phyloP scores from a whole-genome alignment of 2,797 vertebrate genomes.

The Syngnathus rostellatus region DNA sequence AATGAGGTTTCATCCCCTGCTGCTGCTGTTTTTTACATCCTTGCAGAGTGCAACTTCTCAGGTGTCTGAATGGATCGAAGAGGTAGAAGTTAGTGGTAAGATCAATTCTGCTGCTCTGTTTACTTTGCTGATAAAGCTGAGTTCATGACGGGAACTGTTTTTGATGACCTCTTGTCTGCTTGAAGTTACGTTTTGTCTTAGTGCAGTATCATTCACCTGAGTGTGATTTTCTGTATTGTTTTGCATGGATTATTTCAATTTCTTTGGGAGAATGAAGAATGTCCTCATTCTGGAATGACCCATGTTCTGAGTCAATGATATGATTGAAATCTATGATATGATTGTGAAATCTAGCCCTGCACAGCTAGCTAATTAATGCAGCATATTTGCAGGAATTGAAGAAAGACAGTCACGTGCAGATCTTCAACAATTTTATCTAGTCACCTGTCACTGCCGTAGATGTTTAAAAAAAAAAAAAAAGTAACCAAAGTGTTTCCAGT shows the following conservation, averaged over 20 bases:
- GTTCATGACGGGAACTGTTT: not conserved
- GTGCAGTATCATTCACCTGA: too few species aligned
- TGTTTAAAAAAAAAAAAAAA: too few species aligned
- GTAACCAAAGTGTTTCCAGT: conserved; percentile 1
- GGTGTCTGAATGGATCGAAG: conserved; percentile 37
- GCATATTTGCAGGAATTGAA: not conserved
- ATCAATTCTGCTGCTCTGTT: not conserved
- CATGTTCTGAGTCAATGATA: not conserved
- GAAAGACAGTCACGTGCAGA: not conserved
- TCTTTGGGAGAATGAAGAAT: too few species aligned
- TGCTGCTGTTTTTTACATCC: conserved; percentile 46
- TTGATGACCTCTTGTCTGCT: too few species aligned
- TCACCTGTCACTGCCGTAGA: not conserved
- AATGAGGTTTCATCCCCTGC: conserved; percentile 25
- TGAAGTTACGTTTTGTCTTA: not conserved
- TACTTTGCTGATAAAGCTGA: not conserved
- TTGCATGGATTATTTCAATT: too few species aligned
- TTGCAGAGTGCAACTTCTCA: conserved; percentile 39
- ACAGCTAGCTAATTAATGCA: too few species aligned
- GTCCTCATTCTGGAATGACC: not conserved
- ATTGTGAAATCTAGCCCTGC: too few species aligned
- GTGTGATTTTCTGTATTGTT: too few species aligned
- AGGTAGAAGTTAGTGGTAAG: conserved; percentile 65
- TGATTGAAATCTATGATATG: not conserved
- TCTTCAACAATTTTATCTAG: not conserved